These are phyloP conservation scores for Lasioglossum zephyrum DNA, from an alignment of 2,888 invertebrate genomes.

Conservation along the genomic window DNA sequence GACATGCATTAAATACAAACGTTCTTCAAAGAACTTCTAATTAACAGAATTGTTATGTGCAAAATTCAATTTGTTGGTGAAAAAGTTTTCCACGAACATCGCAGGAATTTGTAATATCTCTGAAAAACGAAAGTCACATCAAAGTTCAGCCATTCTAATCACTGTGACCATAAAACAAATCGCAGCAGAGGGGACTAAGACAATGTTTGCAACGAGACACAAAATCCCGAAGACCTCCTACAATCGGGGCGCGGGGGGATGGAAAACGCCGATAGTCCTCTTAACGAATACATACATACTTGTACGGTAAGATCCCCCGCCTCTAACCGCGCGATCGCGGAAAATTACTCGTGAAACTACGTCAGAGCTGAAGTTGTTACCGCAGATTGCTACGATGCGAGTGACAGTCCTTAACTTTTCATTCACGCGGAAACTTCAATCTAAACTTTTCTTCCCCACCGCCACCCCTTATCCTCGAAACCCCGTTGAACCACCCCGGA, in stretches of 20 bases:
- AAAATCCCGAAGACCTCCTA: background rate
- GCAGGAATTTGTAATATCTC: too few species aligned
- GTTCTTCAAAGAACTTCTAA: too few species aligned
- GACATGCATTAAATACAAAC: too few species aligned
- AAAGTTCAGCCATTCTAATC: too few species aligned
- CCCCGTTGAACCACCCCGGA: background rate
- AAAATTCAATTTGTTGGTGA: too few species aligned
- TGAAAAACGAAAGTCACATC: background rate
- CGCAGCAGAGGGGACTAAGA: background rate
- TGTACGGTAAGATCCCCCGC: background rate
- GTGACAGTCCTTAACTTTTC: slow-evolving; percentile 77
- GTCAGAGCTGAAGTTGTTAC: slow-evolving; percentile 58
- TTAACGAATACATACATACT: background rate
- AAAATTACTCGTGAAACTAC: slow-evolving; percentile 42
- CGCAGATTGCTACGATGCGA: slow-evolving; percentile 67
- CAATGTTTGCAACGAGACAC: background rate
- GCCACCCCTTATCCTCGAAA: slow-evolving; percentile 2
- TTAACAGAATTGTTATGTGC: too few species aligned
- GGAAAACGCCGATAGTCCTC: background rate
- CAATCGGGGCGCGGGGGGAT: background rate
- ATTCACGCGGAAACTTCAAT: slow-evolving; percentile 78
- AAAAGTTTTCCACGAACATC: too few species aligned
- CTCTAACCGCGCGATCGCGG: slow-evolving; percentile 7
- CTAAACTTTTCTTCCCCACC: slow-evolving; percentile 74
- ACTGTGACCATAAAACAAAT: too few species aligned